Evolutionary conservation across 2,888 invertebrate genomes (phyloP).

Genomic region (Conops quadrifasciatus): DNA sequence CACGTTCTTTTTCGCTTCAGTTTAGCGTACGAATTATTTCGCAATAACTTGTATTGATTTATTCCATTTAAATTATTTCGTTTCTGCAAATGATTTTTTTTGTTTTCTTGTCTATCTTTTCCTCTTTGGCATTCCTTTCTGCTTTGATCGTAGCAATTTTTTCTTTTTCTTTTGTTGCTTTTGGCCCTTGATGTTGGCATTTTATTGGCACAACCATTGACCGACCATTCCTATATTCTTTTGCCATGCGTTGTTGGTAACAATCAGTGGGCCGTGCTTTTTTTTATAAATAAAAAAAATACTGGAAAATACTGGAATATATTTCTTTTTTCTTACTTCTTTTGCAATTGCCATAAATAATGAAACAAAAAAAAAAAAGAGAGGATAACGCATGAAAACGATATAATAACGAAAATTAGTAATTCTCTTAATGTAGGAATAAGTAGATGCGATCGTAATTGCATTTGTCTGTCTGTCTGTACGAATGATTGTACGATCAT

Average conservation of each 20-base stretch:
- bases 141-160: slow-evolving; percentile 21
- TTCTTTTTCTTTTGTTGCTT: slow-evolving; percentile 4
- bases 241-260: neutral
- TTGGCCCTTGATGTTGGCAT: slow-evolving; percentile 3
- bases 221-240: neutral
- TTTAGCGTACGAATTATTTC: slow-evolving; percentile 28
- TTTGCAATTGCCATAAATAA: slow-evolving; percentile 18
- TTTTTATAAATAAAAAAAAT: neutral
- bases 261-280: neutral
- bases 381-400: neutral
- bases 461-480: neutral
- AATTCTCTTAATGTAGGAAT: slow-evolving; percentile 8
- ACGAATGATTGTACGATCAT: neutral
- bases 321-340: neutral
- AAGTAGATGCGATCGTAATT: slow-evolving; percentile 20
- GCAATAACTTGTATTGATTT: slow-evolving; percentile 21
- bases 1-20: slow-evolving; percentile 12
- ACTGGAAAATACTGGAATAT: neutral
- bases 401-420: slow-evolving; percentile 16
- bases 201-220: neutral
- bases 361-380: neutral
- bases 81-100: neutral
- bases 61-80: slow-evolving; percentile 21
- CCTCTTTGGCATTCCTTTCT: slow-evolving; percentile 11
- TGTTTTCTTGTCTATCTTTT: neutral